phyloP scores from a whole-genome alignment of 2,888 invertebrate genomes.

The Cerastoderma edule region DNA sequence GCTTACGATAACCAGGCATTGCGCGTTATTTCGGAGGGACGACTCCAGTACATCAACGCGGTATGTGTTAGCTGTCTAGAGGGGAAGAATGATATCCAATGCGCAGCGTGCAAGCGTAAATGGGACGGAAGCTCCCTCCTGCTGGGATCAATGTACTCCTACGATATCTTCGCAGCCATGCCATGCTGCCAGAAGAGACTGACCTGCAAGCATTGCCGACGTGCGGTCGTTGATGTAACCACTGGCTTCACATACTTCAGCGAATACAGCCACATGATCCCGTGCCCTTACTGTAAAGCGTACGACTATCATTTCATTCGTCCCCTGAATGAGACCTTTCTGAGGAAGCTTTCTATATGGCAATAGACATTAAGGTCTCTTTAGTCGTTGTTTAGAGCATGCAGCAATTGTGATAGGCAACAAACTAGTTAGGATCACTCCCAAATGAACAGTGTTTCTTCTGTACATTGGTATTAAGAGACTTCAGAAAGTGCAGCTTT shows the following conservation, averaged over 20 bases:
- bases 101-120: conserved; percentile 78
- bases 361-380: conserved; percentile 46
- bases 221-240: conserved; percentile 94
- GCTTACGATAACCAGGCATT: conserved; percentile 89
- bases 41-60: conserved; percentile 94
- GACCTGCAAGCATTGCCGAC: conserved; percentile 96
- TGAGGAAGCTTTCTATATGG: conserved; percentile 76
- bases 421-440: too few species aligned
- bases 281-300: conserved; percentile 95
- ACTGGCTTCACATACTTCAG: conserved; percentile 93
- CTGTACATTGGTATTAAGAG: too few species aligned
- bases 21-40: conserved; percentile 87
- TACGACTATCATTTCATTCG: conserved; percentile 98
- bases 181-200: conserved; percentile 97
- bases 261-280: conserved; percentile 93
- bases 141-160: conserved; percentile 98
- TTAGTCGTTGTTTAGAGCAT: neutral
- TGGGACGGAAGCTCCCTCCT: conserved; percentile 94
- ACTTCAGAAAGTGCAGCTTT: too few species aligned
- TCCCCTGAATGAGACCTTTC: conserved; percentile 86
- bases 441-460: too few species aligned
- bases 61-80: conserved; percentile 96
- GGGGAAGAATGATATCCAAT: conserved; percentile 86
- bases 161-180: conserved; percentile 98
- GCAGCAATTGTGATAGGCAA: neutral